Evolutionary conservation across 2,797 vertebrate genomes (phyloP).

Genomic region (Sebastes paucispinis): DNA sequence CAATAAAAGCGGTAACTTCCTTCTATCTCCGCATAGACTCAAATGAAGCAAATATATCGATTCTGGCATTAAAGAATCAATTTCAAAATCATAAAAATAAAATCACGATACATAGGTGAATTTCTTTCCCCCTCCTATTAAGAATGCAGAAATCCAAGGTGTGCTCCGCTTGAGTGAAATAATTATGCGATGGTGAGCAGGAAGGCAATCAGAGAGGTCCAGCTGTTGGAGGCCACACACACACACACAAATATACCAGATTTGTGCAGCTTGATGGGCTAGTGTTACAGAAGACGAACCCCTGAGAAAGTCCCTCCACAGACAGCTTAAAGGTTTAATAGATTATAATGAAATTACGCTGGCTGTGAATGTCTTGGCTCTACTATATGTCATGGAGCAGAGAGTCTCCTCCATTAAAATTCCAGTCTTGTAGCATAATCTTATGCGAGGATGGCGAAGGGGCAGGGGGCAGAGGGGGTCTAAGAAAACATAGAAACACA

Average conservation of each 20-base stretch:
- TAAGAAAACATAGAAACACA: slow-evolving; percentile 9
- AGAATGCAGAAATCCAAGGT: slow-evolving; percentile 13
- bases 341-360: slow-evolving; percentile 61
- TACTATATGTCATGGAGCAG: slow-evolving; percentile 23
- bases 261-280: slow-evolving; percentile 34
- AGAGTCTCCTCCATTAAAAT: slow-evolving; percentile 48
- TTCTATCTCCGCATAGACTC: too few species aligned
- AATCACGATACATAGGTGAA: fast-evolving
- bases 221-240: slow-evolving; percentile 47
- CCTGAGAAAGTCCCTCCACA: slow-evolving; percentile 51
- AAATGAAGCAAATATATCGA: too few species aligned
- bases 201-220: slow-evolving; percentile 47
- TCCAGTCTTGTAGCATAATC: slow-evolving; percentile 36
- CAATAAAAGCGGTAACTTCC: too few species aligned
- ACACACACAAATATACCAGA: slow-evolving; percentile 3
- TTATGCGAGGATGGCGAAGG: slow-evolving; percentile 13
- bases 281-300: slow-evolving; percentile 51
- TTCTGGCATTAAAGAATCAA: too few species aligned
- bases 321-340: slow-evolving; percentile 58
- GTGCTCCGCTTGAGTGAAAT: slow-evolving; percentile 24
- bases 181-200: slow-evolving; percentile 33
- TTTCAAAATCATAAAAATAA: too few species aligned
- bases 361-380: slow-evolving; percentile 39
- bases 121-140: too few species aligned
- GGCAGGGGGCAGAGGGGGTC: neutral